phyloP scores from a whole-genome alignment of 92 coral and sea anemone genomes.

The Chrysogorgia sp. region DNA sequence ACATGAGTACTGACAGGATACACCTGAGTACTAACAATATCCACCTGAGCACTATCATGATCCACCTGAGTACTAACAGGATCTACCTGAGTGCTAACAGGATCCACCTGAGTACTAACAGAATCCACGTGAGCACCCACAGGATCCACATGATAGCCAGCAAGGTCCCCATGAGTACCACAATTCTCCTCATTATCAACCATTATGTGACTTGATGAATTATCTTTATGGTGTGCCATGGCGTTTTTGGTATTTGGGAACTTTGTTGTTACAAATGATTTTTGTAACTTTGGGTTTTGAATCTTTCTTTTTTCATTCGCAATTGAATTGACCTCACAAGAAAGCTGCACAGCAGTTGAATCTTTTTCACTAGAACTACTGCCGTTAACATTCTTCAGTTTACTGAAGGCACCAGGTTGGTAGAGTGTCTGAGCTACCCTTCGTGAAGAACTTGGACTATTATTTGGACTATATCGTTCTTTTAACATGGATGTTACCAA shows the following conservation, averaged over 20 bases:
- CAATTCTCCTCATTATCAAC: not conserved
- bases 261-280: not conserved
- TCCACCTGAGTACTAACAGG: not conserved
- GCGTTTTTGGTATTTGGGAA: not conserved
- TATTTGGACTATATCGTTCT: not conserved
- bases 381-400: constrained; percentile 13
- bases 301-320: not conserved
- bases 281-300: not conserved
- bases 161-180: not conserved
- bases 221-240: not conserved
- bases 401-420: constrained; percentile 77
- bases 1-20: not conserved
- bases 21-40: not conserved
- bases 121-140: not conserved
- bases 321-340: not conserved
- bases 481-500: not conserved
- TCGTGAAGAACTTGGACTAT: constrained; percentile 22
- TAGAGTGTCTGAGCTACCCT: constrained; percentile 81
- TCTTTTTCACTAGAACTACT: not conserved
- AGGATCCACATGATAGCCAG: no score
- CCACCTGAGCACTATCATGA: not conserved
- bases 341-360: not conserved
- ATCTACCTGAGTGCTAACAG: not conserved
- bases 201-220: not conserved
- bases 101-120: no score